Percentiles rank a stretch among this genome's conserved stretches.
Conservation (phyloP, 2,888 invertebrate species). For the Leptothorax acervorum region DNA sequence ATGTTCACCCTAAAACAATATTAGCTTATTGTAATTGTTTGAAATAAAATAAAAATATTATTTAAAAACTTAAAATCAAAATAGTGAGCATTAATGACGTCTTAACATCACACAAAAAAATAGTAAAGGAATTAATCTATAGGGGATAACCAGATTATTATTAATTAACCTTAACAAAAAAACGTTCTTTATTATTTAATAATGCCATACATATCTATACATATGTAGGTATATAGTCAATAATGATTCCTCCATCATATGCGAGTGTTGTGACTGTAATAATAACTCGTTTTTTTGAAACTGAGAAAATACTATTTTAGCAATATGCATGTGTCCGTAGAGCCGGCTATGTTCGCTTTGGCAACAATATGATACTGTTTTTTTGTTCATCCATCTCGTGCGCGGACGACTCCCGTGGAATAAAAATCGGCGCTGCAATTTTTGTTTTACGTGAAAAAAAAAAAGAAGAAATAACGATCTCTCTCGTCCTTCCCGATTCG, state of each 20-base stretch:
- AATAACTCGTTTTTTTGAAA: slow-evolving; percentile 33
- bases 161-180: not conserved
- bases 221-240: not conserved
- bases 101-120: not conserved
- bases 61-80: not conserved
- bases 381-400: slow-evolving; percentile 21
- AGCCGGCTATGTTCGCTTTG: not conserved
- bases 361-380: slow-evolving; percentile 33
- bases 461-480: not conserved
- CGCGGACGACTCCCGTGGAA: slow-evolving; percentile 9
- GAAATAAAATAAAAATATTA: not conserved
- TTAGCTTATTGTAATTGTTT: not conserved
- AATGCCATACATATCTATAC: not conserved
- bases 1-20: not conserved
- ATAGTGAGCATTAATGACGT: not conserved
- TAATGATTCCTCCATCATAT: not conserved
- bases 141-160: not conserved
- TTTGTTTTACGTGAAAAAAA: slow-evolving; percentile 42
- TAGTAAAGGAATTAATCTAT: slow-evolving; percentile 8
- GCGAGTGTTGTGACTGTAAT: not conserved
- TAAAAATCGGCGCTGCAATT: slow-evolving; percentile 36
- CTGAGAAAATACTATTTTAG: slow-evolving; percentile 31
- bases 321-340: not conserved
- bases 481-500: slow-evolving; percentile 25
- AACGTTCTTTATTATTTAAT: not conserved